Base-by-base conservation (phyloP, 2,888 invertebrate species). In the Temnothorax rugatulus region DNA sequence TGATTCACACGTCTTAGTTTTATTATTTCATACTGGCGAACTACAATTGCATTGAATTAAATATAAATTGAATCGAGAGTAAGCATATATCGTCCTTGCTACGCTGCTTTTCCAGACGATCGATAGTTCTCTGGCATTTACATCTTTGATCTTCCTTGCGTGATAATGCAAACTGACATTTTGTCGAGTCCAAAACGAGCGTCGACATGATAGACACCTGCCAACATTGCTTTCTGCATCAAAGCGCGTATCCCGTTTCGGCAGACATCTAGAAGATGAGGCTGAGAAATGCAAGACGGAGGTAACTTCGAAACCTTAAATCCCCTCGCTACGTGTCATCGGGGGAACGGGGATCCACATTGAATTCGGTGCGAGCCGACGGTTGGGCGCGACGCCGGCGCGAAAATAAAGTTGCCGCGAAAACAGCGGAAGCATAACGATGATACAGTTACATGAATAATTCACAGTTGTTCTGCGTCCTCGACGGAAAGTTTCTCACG, bases 371-470 rank as follows among this genome's bases (percentile, higher is more conserved):
- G 87, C 89, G 85, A 90, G 90, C 89, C 89, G 84, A 86, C 83
- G 64, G 29, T 29, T 84, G 84, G 75, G 82, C 84, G 82, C 84
- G 82, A 54, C 84, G 82, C 29, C 57, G 74, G 44, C 83, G 86
- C 86, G 83, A 54, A 84, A 89, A 89, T 90, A 87, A 88, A 89
- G 88, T 91, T 88, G 86, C 89, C 87, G 86, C 83, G 83, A 63
- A 87, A 89, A 83, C 87, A 87, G 88, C 86, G 88, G 86, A 85
- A 86, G 89, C 86, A 91, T 91, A 90, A 91, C 90, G 91, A 93
- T 93, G 93, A 93, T 91, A 90, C 91, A 90, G 88, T 77, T 85
- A 84, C 86, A 92, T 93, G 92, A 93, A 93, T 93, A 90, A 93
- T 93, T 93, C 91, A 92, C 86, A 57, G 83, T 87, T 91, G 92